phyloP scores from a whole-genome alignment of 2,888 invertebrate species.

The Hymenopus coronatus region DNA sequence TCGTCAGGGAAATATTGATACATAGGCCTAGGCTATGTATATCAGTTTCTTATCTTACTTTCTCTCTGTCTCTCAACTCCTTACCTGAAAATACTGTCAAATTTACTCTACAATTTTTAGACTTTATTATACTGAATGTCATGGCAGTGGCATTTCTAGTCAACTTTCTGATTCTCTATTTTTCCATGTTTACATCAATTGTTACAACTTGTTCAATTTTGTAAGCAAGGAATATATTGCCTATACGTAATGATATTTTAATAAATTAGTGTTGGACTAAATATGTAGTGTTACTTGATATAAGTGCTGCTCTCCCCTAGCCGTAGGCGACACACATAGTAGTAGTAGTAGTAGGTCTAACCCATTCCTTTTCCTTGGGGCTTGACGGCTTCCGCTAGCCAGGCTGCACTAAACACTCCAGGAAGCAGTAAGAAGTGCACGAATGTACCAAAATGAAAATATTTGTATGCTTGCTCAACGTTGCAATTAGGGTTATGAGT shows the following conservation, averaged over 20 bases:
- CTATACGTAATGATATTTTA: conserved; percentile 36
- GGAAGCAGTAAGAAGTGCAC: too few relatives aligned
- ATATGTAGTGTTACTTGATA: conserved; percentile 16
- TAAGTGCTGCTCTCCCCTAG: not conserved
- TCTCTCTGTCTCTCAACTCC: conserved; percentile 34
- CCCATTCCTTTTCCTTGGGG: not conserved
- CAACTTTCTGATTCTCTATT: conserved; percentile 35
- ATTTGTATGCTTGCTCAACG: too few relatives aligned
- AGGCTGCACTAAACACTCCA: too few relatives aligned
- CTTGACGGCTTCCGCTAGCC: not conserved
- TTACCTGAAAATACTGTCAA: conserved; percentile 34
- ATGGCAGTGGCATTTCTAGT: conserved; percentile 34
- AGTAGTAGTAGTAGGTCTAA: not conserved
- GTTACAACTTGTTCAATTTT: conserved; percentile 35
- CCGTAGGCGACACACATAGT: not conserved
- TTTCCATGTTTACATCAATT: conserved; percentile 37
- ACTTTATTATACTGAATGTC: conserved; percentile 33
- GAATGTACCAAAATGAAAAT: too few relatives aligned
- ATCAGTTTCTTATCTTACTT: conserved; percentile 26
- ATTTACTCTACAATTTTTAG: conserved; percentile 34
- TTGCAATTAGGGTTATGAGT: too few relatives aligned
- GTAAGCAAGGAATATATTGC: conserved; percentile 35
- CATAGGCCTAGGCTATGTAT: conserved; percentile 32
- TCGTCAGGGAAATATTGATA: conserved; percentile 30
- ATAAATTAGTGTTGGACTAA: conserved; percentile 36